Base-by-base conservation (phyloP, 2,797 vertebrate species). In the Geotrypetes seraphini region DNA sequence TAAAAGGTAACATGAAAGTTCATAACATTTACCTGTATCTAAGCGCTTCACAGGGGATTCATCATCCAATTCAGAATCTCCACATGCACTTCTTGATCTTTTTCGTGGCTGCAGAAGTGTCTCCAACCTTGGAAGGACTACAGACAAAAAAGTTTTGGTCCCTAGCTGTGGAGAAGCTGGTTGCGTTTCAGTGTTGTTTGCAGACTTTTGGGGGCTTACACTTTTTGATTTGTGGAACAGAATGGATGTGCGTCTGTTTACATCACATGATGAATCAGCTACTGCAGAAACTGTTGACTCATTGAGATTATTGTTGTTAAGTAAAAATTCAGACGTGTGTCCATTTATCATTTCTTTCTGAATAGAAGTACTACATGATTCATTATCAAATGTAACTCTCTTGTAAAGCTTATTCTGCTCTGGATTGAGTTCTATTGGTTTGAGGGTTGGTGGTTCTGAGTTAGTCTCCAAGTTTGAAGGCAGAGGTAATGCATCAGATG, bases 71-170 rank as follows among this genome's bases (percentile, higher is more conserved):
- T 87, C 81, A 36, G 73, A 85, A 57, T 81, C 87, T 46, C 78
- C 78, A 68, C 84, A 84, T 26, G 81, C 71, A 41, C 88, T 87
- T 54, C 80, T 85, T 60, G 89, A 90, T 82, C 95, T 91, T 85
- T 97, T 98, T 71, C 91, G 84, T 82, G 87, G 81, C 74, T 97
- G 93, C 54, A 97, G 89, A 26, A 98, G 83, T 47, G 89, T 96
- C 84, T 98, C 94, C 81, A 98, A 87, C 57, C 89, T 83, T 53
- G 95, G 94, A 72, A 97, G 90, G 68, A 97, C 93, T 79, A 98
- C 91, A 29, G 95, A 96, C 80, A 98, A 78, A 85, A 98, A 92
- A 66, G 91, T 95, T 73, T 93, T 96, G 75, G 92, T 86, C 50
- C 88, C 91, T 67, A 96, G 81, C 83, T 89, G 87, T 42, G 83